Evolutionary conservation across 2,888 invertebrate genomes (phyloP).

Genomic region (Ischnura elegans): DNA sequence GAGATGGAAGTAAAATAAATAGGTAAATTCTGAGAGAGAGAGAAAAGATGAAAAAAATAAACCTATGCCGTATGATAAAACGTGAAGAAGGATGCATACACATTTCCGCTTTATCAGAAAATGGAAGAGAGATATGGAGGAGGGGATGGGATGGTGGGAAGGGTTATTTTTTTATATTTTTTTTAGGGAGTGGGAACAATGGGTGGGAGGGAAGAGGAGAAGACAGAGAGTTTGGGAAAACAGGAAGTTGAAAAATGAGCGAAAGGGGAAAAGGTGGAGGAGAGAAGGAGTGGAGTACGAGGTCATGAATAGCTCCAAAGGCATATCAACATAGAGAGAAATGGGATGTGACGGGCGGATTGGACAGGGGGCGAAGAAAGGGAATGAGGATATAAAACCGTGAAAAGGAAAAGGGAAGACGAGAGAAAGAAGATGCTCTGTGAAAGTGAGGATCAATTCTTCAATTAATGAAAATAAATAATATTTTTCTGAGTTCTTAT

Average conservation of each 20-base stretch:
- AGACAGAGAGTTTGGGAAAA: constrained; percentile 4
- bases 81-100: constrained; percentile 49
- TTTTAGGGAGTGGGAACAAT: background rate
- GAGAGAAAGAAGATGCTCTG: too few relatives aligned
- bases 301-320: background rate
- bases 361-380: background rate
- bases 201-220: background rate
- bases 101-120: constrained; percentile 63
- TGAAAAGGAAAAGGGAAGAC: background rate
- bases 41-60: constrained; percentile 40
- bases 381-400: background rate
- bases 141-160: background rate
- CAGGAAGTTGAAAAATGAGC: constrained; percentile 31
- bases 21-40: background rate
- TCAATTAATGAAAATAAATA: too few relatives aligned
- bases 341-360: background rate
- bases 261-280: background rate
- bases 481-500: too few relatives aligned
- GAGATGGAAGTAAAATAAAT: background rate
- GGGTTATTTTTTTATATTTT: too few relatives aligned
- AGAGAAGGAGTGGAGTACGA: background rate
- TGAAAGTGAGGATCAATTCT: too few relatives aligned
- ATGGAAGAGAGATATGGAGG: background rate
- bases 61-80: constrained; percentile 25
- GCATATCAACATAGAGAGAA: background rate